phyloP scores from a whole-genome alignment of 2,888 invertebrate species.

The Teleiodes luculella region DNA sequence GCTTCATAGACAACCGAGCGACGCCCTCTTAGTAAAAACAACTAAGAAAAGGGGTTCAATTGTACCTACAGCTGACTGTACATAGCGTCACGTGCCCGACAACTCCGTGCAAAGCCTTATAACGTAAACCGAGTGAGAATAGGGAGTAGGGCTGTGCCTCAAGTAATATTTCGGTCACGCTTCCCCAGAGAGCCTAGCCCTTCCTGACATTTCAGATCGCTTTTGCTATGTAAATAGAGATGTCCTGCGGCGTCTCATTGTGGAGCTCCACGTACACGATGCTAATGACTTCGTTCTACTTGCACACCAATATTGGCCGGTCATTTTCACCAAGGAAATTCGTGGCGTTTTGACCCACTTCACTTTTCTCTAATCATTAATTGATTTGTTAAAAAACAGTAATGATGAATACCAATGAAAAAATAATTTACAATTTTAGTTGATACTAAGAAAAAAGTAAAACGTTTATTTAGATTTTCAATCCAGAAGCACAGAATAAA shows the following conservation, averaged over 20 bases:
- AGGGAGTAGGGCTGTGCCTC: neutral
- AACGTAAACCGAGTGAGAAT: neutral
- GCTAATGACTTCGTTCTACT: neutral
- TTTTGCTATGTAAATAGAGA: constrained; percentile 16
- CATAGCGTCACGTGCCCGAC: no score
- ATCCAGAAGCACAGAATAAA: no score
- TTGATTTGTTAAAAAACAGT: no score
- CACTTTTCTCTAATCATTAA: neutral
- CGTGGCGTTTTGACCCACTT: neutral
- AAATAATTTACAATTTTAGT: no score
- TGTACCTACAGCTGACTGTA: no score
- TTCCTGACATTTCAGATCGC: constrained; percentile 18
- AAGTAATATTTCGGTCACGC: constrained; percentile 18
- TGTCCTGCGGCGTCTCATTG: constrained; percentile 12
- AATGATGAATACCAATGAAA: no score
- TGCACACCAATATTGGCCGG: neutral
- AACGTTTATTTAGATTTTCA: no score
- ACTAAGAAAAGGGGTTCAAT: no score
- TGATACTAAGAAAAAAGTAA: no score
- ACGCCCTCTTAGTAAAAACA: no score
- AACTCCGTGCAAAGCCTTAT: no score
- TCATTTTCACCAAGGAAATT: neutral
- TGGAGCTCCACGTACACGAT: neutral
- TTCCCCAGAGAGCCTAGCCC: neutral
- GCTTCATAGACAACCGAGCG: no score